Conservation (phyloP, 2,113 vertebrate genomes). For the Anarrhichthys ocellatus region DNA sequence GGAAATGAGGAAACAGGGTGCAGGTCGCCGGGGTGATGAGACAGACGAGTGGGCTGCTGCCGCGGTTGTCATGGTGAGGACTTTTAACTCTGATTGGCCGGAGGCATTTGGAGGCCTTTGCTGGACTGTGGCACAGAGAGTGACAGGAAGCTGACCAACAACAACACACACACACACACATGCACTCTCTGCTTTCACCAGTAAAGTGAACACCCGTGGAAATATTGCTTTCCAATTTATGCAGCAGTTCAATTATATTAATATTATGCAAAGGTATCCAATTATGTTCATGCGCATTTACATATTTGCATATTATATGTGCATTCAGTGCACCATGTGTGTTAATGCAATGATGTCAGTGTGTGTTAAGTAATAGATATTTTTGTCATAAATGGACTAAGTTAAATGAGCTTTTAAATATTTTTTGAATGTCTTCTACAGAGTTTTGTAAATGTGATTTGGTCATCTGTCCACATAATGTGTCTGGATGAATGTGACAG, state of each 20-base stretch:
- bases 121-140: conserved; percentile 33
- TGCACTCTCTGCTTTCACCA: background rate
- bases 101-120: conserved; percentile 57
- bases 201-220: background rate
- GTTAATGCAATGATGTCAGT: background rate
- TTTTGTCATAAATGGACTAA: background rate
- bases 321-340: background rate
- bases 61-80: conserved; percentile 62
- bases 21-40: conserved; percentile 26
- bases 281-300: background rate
- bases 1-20: conserved; percentile 42
- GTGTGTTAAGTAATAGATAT: background rate
- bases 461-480: background rate
- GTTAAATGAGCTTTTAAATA: background rate
- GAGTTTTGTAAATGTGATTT: background rate
- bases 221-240: background rate
- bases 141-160: conserved; percentile 51
- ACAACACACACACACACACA: conserved; percentile 16
- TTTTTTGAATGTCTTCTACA: background rate
- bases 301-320: conserved; percentile 6
- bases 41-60: conserved; percentile 35
- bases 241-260: background rate
- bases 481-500: background rate
- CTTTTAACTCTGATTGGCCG: conserved; percentile 71
- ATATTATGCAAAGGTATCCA: background rate